A percentile compares a stretch with the other conserved stretches of the same genome.
Conservation (phyloP, 2,113 vertebrate species). For the Hucho hucho region DNA sequence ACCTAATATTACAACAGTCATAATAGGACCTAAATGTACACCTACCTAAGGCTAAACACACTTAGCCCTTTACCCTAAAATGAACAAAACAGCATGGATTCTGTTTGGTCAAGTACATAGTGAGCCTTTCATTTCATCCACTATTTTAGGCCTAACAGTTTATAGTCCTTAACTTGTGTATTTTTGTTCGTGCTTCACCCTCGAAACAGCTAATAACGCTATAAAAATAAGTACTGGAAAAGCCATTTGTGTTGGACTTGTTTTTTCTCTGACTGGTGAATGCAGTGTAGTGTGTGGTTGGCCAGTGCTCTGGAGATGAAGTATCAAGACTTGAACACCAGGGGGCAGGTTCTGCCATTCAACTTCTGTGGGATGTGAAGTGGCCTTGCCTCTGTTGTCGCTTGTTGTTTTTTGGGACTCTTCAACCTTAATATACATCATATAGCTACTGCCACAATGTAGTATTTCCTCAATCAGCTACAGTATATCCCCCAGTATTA, state of each 20-base stretch:
- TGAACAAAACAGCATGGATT: constrained; percentile 7
- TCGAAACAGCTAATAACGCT: constrained; percentile 67
- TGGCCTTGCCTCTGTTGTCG: constrained; percentile 45
- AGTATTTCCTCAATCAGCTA: constrained; percentile 61
- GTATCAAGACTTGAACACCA: constrained; percentile 52
- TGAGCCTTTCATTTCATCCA: constrained; percentile 52
- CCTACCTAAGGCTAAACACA: constrained; percentile 30
- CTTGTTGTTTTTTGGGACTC: constrained; percentile 48
- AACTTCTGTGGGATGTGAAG: constrained; percentile 13
- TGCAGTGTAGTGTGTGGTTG: constrained; percentile 32
- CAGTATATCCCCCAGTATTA: constrained; percentile 42
- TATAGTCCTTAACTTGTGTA: constrained; percentile 59
- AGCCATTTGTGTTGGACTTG: constrained; percentile 49
- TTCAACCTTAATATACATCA: constrained; percentile 34
- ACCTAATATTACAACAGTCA: constrained; percentile 29
- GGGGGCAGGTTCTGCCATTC: constrained; percentile 59
- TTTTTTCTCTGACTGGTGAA: constrained; percentile 45
- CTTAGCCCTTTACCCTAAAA: constrained; percentile 28
- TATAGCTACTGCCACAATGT: constrained; percentile 57
- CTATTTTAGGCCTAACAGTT: constrained; percentile 60
- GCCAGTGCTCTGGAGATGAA: constrained; percentile 16
- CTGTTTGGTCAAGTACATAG: constrained; percentile 52
- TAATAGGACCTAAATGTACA: constrained; percentile 31
- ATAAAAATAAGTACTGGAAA: constrained; percentile 64
- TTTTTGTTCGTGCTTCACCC: constrained; percentile 63